Evolutionary conservation across 2,797 vertebrate genomes (phyloP).

Genomic region (Acipenser ruthenus): DNA sequence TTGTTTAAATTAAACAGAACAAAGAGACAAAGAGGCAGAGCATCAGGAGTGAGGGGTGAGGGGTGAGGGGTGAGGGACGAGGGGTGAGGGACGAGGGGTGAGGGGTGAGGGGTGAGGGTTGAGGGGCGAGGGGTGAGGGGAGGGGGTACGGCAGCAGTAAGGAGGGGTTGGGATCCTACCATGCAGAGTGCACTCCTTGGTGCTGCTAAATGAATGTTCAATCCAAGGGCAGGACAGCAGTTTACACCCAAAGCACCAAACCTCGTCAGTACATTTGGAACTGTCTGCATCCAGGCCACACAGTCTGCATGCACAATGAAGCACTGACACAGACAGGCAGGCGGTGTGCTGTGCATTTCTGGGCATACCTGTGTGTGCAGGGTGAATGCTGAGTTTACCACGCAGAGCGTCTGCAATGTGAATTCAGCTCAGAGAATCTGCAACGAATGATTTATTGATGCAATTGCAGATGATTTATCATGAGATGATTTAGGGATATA

Average conservation of each 20-base stretch:
- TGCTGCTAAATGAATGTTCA: neutral
- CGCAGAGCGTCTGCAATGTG: neutral
- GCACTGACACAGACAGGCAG: neutral
- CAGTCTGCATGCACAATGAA: slow-evolving; percentile 8
- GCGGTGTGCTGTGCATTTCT: neutral
- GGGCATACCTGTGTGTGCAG: neutral
- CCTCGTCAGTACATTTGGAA: neutral
- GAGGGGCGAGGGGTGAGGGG: neutral
- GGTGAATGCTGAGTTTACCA: neutral
- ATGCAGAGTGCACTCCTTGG: too few species aligned
- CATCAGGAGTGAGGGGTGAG: too few species aligned
- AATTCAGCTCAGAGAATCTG: neutral
- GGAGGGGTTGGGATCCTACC: slow-evolving; percentile 29
- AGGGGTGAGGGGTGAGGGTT: neutral
- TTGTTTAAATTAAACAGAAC: too few species aligned
- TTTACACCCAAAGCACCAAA: neutral
- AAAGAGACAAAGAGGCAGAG: too few species aligned
- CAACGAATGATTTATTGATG: too few species aligned
- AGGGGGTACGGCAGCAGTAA: slow-evolving; percentile 6
- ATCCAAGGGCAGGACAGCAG: neutral
- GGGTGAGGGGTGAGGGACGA: neutral
- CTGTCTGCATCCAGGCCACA: neutral
- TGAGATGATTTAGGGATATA: too few species aligned
- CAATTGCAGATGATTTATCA: too few species aligned
- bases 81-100: neutral